Conservation (phyloP, 30 jellyfish, hydroid and myxozoan genomes). For the Hydractinia symbiolongicarpus region DNA sequence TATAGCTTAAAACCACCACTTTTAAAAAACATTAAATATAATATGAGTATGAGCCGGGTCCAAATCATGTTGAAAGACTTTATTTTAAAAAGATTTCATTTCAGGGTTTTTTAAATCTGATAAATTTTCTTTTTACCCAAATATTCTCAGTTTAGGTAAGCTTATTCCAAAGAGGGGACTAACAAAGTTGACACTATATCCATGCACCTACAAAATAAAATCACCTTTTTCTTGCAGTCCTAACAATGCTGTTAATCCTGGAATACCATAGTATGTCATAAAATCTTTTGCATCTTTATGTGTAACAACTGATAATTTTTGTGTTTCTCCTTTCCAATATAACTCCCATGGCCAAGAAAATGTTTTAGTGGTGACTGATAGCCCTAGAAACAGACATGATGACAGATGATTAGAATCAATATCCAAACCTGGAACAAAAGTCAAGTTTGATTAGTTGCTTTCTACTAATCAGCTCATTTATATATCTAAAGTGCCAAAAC, state of each 20-base stretch:
- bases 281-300: neutral
- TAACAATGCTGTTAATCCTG: slow-evolving; percentile 43
- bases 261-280: slow-evolving; percentile 35
- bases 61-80: too few species aligned
- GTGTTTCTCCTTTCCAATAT: slow-evolving; percentile 11
- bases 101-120: too few species aligned
- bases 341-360: slow-evolving; percentile 12
- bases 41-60: too few species aligned
- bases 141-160: too few species aligned
- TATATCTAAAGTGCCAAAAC: too few species aligned
- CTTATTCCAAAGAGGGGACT: neutral
- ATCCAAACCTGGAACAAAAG: neutral
- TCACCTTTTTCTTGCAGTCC: slow-evolving; percentile 33
- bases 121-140: too few species aligned
- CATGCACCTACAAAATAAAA: neutral
- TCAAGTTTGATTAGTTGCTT: too few species aligned
- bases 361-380: neutral
- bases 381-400: neutral
- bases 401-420: neutral
- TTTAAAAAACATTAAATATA: too few species aligned
- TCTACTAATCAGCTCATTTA: too few species aligned
- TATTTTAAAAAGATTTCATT: too few species aligned
- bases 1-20: too few species aligned
- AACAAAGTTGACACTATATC: neutral
- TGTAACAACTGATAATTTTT: neutral